These are phyloP conservation scores for Eubasilissa splendida DNA, from an alignment of 2,888 invertebrate genomes.

Conservation along the genomic window DNA sequence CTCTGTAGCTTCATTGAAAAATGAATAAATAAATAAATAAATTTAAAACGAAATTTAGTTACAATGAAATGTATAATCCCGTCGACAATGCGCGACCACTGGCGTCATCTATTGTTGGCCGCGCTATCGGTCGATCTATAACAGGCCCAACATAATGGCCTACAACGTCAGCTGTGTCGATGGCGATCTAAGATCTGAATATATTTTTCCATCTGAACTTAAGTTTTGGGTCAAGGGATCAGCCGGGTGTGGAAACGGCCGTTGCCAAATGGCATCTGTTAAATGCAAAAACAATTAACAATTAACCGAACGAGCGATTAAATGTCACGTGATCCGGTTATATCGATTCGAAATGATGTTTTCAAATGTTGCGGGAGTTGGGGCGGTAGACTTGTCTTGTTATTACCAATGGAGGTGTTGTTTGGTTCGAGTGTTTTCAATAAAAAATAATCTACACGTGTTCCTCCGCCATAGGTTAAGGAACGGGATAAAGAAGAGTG, in stretches of 20 bases:
- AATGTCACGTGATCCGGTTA: slow-evolving; percentile 21
- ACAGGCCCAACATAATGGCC: slow-evolving; percentile 39
- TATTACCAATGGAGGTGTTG: too few species aligned
- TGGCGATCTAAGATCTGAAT: slow-evolving; percentile 36
- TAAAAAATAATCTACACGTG: too few species aligned
- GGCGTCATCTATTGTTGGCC: slow-evolving; percentile 47
- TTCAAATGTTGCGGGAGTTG: slow-evolving; percentile 1
- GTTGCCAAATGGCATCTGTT: background rate
- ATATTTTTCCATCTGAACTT: slow-evolving; percentile 11
- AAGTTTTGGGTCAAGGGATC: slow-evolving; percentile 27
- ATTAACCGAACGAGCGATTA: slow-evolving; percentile 10
- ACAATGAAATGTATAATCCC: too few species aligned
- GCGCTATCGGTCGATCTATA: slow-evolving; percentile 41
- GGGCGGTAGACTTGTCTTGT: too few species aligned
- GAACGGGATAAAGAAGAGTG: too few species aligned
- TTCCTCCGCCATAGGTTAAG: too few species aligned
- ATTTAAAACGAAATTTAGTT: too few species aligned
- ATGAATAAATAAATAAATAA: too few species aligned
- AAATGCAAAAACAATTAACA: slow-evolving; percentile 23
- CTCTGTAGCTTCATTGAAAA: too few species aligned
- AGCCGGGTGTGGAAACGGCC: slow-evolving; percentile 1
- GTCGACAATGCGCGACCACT: slow-evolving; percentile 18
- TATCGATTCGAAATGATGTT: slow-evolving; percentile 1
- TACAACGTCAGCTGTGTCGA: slow-evolving; percentile 37
- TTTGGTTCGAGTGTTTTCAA: too few species aligned